These are phyloP conservation scores for Trachythela sp. DNA, from an alignment of 64 coral and sea anemone species.

Conservation along the genomic window DNA sequence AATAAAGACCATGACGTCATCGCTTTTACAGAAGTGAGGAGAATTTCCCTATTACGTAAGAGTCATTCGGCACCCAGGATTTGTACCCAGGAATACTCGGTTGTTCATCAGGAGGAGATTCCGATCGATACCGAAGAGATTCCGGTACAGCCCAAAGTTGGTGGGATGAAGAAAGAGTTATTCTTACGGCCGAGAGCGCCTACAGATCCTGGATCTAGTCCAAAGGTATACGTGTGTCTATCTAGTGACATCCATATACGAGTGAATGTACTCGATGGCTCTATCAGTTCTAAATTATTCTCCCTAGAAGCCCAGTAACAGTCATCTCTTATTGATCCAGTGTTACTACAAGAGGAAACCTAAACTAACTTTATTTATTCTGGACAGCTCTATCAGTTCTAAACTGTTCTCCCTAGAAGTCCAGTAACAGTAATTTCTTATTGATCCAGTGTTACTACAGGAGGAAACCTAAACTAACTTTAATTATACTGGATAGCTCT, in stretches of 20 bases:
- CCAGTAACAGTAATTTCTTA: no score
- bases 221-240: neutral
- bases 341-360: no score
- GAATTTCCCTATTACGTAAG: neutral
- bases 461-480: no score
- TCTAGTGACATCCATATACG: neutral
- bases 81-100: neutral
- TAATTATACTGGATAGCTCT: no score
- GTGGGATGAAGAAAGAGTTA: neutral
- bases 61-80: neutral
- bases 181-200: neutral
- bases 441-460: no score
- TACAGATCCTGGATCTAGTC: neutral
- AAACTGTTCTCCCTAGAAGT: no score
- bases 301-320: no score
- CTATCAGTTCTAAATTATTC: no score
- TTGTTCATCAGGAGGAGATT: neutral
- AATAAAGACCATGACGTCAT: neutral
- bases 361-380: no score
- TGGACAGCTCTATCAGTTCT: no score
- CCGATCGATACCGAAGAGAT: neutral
- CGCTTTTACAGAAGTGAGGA: neutral
- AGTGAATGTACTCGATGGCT: neutral
- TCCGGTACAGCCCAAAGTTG: neutral
- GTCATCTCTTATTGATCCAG: no score